Evolutionary conservation across 2,888 invertebrate genomes (phyloP), one percentile per base, ranked within the genome.

Genomic region (Orthonychiurus folsomi): DNA sequence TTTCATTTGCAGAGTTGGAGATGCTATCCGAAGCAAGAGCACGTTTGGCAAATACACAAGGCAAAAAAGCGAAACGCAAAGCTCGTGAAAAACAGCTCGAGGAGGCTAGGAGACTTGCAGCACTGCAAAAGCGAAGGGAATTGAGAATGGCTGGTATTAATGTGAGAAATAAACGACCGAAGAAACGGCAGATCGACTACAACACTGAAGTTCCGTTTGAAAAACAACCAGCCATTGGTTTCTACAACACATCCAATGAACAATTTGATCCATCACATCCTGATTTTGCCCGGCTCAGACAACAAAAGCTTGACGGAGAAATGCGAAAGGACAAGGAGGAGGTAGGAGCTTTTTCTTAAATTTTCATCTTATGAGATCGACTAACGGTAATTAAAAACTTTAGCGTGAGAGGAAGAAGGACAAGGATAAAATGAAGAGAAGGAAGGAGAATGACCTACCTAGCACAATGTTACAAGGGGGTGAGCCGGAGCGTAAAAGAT

Each of bases 1-100:
- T n/a, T n/a, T 25, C 12, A 12, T 60, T 74, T 77, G 21, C 74
- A 92, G 93, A 99, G 78, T 79, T 99, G 78, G 99, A 99, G 80
- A 99, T 99, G 99, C 79, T 99, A 68, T 96, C 96, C 0, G 99
- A 99, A 79, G 99, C 99, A 0, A 84, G 99, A 74, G 99, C 99
- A 1, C 86, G 99, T 76, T 81, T 99, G 59, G 99, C 99, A 1
- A 99, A 99, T 77, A 99, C 99, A 0, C 96, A 99, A 75, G 95
- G 99, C 56, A 88, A 91, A 79, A 92, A 92, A 75, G 92, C 92
- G 0, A 93, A 93, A 75, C 83, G 92, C 66, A 92, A 92, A 79
- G 99, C 99, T 0, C 84, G 99, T 52, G 99, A 99, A 77, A 96
- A 97, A 78, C 99, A 99, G 77, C 79, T 99, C 69, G 96, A 99